A percentile compares a stretch with the other conserved stretches of the same genome.
These are phyloP conservation scores for Sphenodon punctatus DNA, from an alignment of 2,797 vertebrate genomes.

Conservation along the genomic window DNA sequence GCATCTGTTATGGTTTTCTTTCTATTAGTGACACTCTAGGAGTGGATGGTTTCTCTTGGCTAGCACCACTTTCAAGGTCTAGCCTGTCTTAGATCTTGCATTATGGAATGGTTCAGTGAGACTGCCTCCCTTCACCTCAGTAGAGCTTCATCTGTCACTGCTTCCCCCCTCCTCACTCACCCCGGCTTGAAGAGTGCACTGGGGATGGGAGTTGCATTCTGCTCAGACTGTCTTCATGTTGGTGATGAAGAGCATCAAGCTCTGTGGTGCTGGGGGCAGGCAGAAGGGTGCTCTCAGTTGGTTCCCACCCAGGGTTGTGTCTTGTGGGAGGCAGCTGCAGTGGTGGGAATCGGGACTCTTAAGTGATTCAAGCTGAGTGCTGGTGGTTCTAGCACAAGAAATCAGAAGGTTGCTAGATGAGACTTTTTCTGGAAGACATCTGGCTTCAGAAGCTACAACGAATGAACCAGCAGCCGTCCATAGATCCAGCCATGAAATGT, in stretches of 20 bases:
- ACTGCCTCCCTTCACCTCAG: not conserved
- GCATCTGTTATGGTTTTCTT: not conserved
- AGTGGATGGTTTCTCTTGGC: not conserved
- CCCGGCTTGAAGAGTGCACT: fast-evolving
- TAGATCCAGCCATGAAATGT: too few species aligned
- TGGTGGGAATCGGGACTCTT: too few species aligned
- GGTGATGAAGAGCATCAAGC: too few species aligned
- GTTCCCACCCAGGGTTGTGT: not conserved
- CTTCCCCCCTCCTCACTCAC: not conserved
- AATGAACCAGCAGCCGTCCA: fast-evolving
- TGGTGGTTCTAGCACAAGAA: not conserved
- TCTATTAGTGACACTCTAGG: not conserved
- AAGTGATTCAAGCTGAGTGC: not conserved
- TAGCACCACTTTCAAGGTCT: not conserved
- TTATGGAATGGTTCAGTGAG: not conserved
- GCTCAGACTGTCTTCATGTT: not conserved
- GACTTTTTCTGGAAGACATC: not conserved
- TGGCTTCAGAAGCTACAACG: not conserved
- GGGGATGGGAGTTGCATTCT: fast-evolving
- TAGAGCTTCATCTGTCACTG: fast-evolving
- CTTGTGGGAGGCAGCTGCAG: too few species aligned
- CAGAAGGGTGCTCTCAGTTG: not conserved
- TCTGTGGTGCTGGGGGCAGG: fast-evolving
- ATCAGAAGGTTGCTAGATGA: not conserved
- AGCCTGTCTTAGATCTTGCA: fast-evolving